A percentile compares a stretch with the other conserved stretches of the same genome.
These are phyloP conservation scores for Tethya wilhelma DNA, from an alignment of 37 sponge, comb jelly and placozoan species.

Conservation along the genomic window DNA sequence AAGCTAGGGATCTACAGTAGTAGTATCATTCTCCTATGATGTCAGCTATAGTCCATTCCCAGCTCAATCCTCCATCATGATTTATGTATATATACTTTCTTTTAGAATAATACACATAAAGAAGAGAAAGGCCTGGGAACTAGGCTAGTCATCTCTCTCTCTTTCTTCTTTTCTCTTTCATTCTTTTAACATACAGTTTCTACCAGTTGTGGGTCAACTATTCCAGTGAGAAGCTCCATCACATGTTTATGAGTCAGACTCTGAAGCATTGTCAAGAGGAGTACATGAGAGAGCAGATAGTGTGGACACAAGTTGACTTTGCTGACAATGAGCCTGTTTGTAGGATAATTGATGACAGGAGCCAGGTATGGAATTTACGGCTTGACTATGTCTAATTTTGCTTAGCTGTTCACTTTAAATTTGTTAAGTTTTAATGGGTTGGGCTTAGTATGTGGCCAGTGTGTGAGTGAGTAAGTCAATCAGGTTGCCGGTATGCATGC, in stretches of 20 bases:
- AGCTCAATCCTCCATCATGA: no score
- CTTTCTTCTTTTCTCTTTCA: neutral
- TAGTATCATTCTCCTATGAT: no score
- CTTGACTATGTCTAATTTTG: neutral
- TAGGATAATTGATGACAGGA: constrained; percentile 57
- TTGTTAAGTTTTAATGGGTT: no score
- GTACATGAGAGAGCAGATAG: constrained; percentile 62
- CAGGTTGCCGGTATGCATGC: no score
- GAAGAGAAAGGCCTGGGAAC: no score
- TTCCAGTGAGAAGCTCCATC: constrained; percentile 97
- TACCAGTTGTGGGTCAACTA: constrained; percentile 98
- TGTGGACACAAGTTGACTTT: constrained; percentile 74
- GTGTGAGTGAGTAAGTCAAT: neutral
- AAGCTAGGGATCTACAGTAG: no score
- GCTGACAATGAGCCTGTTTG: constrained; percentile 78
- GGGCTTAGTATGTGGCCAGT: no score
- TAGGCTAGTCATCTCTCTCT: neutral
- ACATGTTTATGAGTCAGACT: constrained; percentile 67
- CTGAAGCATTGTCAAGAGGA: constrained; percentile 71
- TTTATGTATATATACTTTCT: no score
- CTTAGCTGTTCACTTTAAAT: neutral
- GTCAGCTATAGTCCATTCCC: no score
- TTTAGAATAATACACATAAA: no score
- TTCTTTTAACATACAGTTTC: constrained; percentile 61
- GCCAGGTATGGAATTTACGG: constrained; percentile 10